A percentile compares a stretch with the other conserved stretches of the same genome.
These are phyloP conservation scores for Dioctria linearis DNA, from an alignment of 2,888 invertebrate species.

Conservation along the genomic window DNA sequence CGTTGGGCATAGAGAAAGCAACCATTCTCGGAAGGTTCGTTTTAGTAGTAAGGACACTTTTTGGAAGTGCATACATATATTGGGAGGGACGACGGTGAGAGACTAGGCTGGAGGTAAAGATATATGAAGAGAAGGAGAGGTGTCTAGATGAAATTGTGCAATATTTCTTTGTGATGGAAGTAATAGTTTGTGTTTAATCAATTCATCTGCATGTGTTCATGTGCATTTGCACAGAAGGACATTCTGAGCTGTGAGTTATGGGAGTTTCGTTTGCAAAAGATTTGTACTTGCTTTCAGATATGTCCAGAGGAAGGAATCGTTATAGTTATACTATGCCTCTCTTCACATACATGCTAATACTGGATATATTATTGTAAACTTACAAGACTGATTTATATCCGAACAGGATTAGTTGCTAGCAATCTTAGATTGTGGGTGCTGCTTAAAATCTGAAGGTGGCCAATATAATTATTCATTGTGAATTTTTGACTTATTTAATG, in stretches of 20 bases:
- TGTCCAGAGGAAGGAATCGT: slow-evolving; percentile 36
- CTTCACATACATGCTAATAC: slow-evolving; percentile 4
- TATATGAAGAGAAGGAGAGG: not conserved
- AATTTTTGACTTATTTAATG: no score
- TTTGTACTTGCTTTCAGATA: slow-evolving; percentile 48
- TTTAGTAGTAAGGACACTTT: slow-evolving; percentile 10
- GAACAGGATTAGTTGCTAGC: slow-evolving; percentile 13
- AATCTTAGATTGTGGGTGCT: not conserved
- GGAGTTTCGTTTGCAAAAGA: slow-evolving; percentile 49
- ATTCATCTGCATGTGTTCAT: slow-evolving; percentile 56
- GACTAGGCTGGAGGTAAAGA: not conserved
- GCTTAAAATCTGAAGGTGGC: not conserved
- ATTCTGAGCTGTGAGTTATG: slow-evolving; percentile 51
- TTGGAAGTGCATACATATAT: not conserved
- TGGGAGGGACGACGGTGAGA: slow-evolving; percentile 25
- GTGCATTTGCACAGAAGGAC: slow-evolving; percentile 51
- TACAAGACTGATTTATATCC: slow-evolving; percentile 43
- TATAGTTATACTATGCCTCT: slow-evolving; percentile 13
- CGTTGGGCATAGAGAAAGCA: slow-evolving; percentile 14
- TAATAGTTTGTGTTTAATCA: slow-evolving; percentile 59
- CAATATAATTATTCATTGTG: no score
- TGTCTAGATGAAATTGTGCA: slow-evolving; percentile 49
- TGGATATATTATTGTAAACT: no score
- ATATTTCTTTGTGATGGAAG: slow-evolving; percentile 59
- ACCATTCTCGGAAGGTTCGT: not conserved